phyloP scores from a whole-genome alignment of 2,888 invertebrate species.

The Mesopsocus fuscifrons region DNA sequence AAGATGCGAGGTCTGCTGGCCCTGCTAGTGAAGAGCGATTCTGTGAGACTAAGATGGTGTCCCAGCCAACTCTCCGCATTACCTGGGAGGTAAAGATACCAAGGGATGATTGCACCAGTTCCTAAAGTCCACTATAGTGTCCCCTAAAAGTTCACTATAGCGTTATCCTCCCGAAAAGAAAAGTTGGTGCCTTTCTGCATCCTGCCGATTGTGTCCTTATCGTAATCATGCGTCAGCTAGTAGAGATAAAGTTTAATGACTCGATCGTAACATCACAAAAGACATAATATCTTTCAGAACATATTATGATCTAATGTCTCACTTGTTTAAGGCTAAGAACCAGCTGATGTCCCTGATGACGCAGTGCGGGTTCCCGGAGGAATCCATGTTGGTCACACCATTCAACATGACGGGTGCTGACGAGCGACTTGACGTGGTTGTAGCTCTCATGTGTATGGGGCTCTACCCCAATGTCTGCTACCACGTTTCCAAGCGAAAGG shows the following conservation, averaged over 20 bases:
- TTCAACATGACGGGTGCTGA: conserved; percentile 61
- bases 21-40: conserved; percentile 58
- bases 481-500: conserved; percentile 89
- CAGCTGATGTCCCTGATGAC: conserved; percentile 47
- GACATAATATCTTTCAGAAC: too few relatives aligned
- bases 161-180: too few relatives aligned
- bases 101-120: conserved; percentile 29
- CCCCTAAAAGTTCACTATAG: too few relatives aligned
- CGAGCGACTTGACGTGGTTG: conserved; percentile 59
- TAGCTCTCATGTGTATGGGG: conserved; percentile 74
- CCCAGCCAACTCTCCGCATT: conserved; percentile 72
- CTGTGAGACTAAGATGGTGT: conserved; percentile 83
- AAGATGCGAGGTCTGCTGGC: conserved; percentile 30
- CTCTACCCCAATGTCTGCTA: conserved; percentile 93
- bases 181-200: too few relatives aligned
- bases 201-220: too few relatives aligned
- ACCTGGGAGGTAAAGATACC: conserved; percentile 88
- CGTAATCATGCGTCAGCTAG: background rate
- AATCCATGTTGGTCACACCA: conserved; percentile 51
- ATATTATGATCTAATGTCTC: too few relatives aligned
- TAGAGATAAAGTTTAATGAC: background rate
- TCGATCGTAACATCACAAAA: too few relatives aligned
- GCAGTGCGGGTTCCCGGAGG: conserved; percentile 76
- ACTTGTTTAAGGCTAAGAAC: too few relatives aligned
- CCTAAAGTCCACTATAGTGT: too few relatives aligned